phyloP scores from a whole-genome alignment of 2,113 vertebrate species.

The Heterotilapia buettikoferi region DNA sequence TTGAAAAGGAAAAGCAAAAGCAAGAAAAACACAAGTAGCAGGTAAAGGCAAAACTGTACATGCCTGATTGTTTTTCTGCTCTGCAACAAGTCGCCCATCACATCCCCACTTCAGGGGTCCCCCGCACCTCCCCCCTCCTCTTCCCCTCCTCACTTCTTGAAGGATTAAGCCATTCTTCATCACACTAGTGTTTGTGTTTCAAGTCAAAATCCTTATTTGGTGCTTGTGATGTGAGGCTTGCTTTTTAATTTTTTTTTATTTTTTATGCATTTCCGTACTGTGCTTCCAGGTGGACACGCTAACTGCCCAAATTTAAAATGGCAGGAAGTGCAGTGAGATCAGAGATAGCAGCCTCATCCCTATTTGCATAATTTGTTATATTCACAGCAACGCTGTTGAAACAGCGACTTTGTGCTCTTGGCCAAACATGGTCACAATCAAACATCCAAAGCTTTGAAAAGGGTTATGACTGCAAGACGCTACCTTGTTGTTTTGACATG shows the following conservation, averaged over 20 bases:
- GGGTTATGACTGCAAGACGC: background rate
- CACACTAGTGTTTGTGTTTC: background rate
- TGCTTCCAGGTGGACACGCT: background rate
- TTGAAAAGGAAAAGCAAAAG: conserved; percentile 84
- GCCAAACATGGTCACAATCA: background rate
- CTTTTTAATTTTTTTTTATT: background rate
- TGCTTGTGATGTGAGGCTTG: background rate
- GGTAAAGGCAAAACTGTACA: conserved; percentile 65
- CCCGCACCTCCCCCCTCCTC: background rate
- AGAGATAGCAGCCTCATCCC: background rate
- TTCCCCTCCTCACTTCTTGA: background rate
- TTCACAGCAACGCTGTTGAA: background rate
- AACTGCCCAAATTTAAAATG: background rate
- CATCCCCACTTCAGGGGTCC: background rate
- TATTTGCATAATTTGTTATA: background rate
- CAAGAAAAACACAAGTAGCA: conserved; percentile 87
- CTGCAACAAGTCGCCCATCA: background rate
- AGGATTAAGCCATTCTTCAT: background rate
- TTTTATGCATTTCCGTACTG: background rate
- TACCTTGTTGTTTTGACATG: background rate
- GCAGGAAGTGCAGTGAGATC: background rate
- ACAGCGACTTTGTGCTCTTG: background rate
- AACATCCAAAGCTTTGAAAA: background rate
- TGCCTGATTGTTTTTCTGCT: background rate
- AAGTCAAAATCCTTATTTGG: background rate